Evolutionary conservation across 2,113 vertebrate species (phyloP).

Genomic region (Arothron firmamentum): DNA sequence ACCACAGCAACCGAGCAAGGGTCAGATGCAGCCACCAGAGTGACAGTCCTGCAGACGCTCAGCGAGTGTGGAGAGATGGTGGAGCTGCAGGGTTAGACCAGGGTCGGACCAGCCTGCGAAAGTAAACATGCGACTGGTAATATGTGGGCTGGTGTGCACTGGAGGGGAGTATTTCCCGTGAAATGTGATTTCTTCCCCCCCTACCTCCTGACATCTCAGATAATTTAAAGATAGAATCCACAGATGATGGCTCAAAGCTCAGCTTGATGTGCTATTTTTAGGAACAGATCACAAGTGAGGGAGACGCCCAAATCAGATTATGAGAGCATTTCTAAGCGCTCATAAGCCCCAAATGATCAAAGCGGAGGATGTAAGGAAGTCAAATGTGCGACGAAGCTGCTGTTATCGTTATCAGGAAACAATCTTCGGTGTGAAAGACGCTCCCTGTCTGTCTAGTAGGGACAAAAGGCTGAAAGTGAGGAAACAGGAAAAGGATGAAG

Average conservation of each 20-base stretch:
- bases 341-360: constrained; percentile 10
- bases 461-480: constrained; percentile 17
- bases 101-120: no score
- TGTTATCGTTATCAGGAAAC: constrained; percentile 14
- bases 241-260: not conserved
- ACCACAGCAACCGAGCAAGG: no score
- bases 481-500: constrained; percentile 1
- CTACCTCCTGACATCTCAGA: no score
- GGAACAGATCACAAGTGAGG: not conserved
- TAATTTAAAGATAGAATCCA: not conserved
- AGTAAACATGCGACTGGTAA: no score
- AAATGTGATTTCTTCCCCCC: no score
- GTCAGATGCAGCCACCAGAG: no score
- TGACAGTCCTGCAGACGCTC: no score
- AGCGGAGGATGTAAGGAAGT: not conserved
- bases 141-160: no score
- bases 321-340: not conserved
- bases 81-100: no score
- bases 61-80: no score
- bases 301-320: constrained; percentile 20
- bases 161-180: no score
- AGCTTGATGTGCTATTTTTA: not conserved
- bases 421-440: constrained; percentile 21
- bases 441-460: constrained; percentile 4
- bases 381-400: constrained; percentile 5